Base-by-base conservation (phyloP, 2,113 vertebrate genomes). In the Isichthys henryi region DNA sequence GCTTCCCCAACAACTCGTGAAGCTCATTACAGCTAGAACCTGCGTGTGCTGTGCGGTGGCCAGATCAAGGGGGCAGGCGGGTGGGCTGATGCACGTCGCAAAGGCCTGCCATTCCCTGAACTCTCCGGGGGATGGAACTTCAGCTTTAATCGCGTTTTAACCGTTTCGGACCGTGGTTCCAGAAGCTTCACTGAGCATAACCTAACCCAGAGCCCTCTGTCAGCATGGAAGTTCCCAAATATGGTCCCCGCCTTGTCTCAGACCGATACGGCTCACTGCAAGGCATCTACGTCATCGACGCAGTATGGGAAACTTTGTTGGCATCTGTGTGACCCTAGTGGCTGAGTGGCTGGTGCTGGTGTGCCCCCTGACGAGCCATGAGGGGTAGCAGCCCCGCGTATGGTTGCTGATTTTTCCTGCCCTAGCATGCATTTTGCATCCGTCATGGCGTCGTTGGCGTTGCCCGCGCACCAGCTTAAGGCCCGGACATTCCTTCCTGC, bases 91-190 rank as follows among this genome's bases (percentile, higher is more conserved):
- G 87, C 31, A 7, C 1, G 88, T 91, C 53, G 74, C 19, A 19
- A 90, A 93, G 93, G 93, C 93, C 93, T 91, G 90, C 19, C 88
- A 77, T 90, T 90, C 89, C 90, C 88, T 91, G 89, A 89, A 70
- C 17, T 80, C 87, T 88, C 46, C 27, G 46, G 87, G 10, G n/a
- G 39, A 13, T 43, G 86, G 87, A 88, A 90, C 87, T 89, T 90
- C 88, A 91, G 80, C 92, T 92, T 90, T 90, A 90, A 88, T 87
- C 2, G 46, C 17, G 46, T 48, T 31, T 53, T 23, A 27, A 9
- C 49, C 17, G 13, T 77, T 39, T 77, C 35, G 3, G 74, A 43
- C 15, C 74, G 3, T 8, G 11, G 31, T 6, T 77, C 35, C 74
- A 17, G 35, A 43, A 80, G 15, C 13, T 17, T 43, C 35, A 0